Base-by-base conservation (phyloP, 2,888 invertebrate genomes). In the Cataglyphis cursor region DNA sequence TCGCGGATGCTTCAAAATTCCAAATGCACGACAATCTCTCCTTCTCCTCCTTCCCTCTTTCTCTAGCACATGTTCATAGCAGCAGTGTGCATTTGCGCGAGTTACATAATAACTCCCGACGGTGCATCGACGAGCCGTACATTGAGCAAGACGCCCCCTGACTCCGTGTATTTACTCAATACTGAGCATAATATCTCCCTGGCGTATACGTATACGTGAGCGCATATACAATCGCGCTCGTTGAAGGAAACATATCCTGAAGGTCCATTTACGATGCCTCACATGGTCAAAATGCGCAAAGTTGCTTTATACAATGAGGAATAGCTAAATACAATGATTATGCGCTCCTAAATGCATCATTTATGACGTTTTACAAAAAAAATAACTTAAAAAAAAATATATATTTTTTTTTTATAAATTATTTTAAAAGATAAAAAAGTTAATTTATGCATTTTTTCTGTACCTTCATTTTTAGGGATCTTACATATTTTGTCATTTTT, bases 31-130 rank as follows among this genome's bases (percentile, higher is more conserved):
- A 54, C 57, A 65, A 62, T 59, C 70, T 21, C 21, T 41, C 28
- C 28, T 28, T 18, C 44, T 28, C 28, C 9, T 15, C 18, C 66
- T 18, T 18, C 1, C 57, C 15, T n/a, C 15, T 21, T 18, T 4
- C 18, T 18, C 59, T 51, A 51, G 51, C 44, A 38, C 48, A 24
- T 6, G 44, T 10, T 64, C 15, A 51, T 48, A 38, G 41, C 68
- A 70, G 62, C 12, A 54, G 76, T 38, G 18, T 61, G 80, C 83
- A 80, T 86, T 88, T 85, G 64, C 81, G 83, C 80, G 72, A 84
- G 85, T 81, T 87, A 85, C 84, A 86, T 90, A 90, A 90, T 90
- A 88, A 90, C 78, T 87, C 86, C 83, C 82, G 81, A 80, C 83
- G 86, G 88, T 90, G 75, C 88, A 88, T 90, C 86, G 88, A 85